Evolutionary conservation across 2,113 vertebrate species (phyloP), one percentile per base, ranked within the genome.

Genomic region (Sebastes schlegelii): DNA sequence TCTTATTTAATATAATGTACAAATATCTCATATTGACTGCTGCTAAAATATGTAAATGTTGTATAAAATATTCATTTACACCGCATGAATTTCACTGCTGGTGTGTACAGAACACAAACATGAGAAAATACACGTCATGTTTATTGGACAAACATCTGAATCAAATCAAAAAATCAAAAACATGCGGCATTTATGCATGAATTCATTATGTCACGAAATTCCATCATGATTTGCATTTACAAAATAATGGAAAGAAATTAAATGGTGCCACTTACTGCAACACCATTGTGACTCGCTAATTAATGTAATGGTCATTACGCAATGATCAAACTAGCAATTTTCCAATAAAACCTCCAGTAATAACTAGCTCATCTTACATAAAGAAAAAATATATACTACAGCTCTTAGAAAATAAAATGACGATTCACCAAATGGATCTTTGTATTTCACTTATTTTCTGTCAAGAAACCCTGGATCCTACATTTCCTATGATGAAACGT

Each of bases 101-200:
- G 80, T 71, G 11, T 65, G 43, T 11, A 55, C 58, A 61, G 61
- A 17, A 8, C 60, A 61, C 9, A 26, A 12, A 62, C 4, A 48
- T 52, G 23, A 70, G 43, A 61, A 81, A 77, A 80, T 43, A 23
- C 54, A 77, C 23, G 23, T 21, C 23, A 26, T 84, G 85, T 81
- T 85, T 79, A 55, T 73, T 60, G 83, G 74, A 75, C 64, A 86
- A 80, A 85, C 61, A 86, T 83, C 57, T 4, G 17, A 85, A 88
- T 80, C 68, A 69, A 58, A 86, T 90, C 76, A 81, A 76, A 84
- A 67, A 71, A 81, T 79, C 85, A 88, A 89, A 64, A 84, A 80
- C 70, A 73, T 26, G 54, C 23, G 40, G 55, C 61, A 73, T 84
- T 77, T 80, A 74, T 80, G 54, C 70, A 75, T 75, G 70, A 79